phyloP scores from a whole-genome alignment of 92 coral and sea anemone genomes.

The Desmophyllum pertusum region DNA sequence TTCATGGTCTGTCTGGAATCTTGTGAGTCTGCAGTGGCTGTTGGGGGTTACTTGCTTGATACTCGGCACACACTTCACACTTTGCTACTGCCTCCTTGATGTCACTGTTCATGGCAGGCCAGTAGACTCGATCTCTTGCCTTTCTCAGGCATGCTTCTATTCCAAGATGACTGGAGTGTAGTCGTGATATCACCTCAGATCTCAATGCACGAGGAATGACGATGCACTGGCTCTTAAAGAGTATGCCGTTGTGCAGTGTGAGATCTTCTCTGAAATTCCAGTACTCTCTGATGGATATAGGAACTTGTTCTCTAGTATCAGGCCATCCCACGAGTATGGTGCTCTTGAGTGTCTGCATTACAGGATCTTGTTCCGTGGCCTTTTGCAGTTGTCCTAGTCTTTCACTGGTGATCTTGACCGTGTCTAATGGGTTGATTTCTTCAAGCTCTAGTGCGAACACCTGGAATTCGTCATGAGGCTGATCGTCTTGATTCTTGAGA shows the following conservation, averaged over 20 bases:
- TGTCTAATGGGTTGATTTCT: constrained; percentile 34
- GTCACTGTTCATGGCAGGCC: constrained; percentile 67
- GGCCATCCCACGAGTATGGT: constrained; percentile 65
- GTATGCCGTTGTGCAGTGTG: constrained; percentile 51
- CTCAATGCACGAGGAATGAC: constrained; percentile 51
- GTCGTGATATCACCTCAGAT: constrained; percentile 36
- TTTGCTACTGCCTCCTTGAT: constrained; percentile 41
- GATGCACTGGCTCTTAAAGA: constrained; percentile 61
- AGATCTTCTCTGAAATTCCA: constrained; percentile 57
- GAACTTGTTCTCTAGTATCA: constrained; percentile 46
- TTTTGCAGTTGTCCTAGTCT: constrained; percentile 33
- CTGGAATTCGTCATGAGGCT: constrained; percentile 20
- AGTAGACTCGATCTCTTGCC: constrained; percentile 56
- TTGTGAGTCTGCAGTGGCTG: constrained; percentile 62
- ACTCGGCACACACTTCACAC: constrained; percentile 55
- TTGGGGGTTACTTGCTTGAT: constrained; percentile 43
- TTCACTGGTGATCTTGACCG: constrained; percentile 24
- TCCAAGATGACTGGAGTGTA: constrained; percentile 68
- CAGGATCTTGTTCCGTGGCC: constrained; percentile 59
- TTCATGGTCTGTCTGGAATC: constrained; percentile 72
- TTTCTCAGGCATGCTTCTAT: too few relatives aligned
- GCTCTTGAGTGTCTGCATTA: constrained; percentile 50
- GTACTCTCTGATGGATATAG: constrained; percentile 46
- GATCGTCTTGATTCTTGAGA: constrained; percentile 17
- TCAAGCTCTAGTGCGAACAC: constrained; percentile 36